Evolutionary conservation across 2,888 invertebrate species (phyloP).

Genomic region (Apodemia duryi): DNA sequence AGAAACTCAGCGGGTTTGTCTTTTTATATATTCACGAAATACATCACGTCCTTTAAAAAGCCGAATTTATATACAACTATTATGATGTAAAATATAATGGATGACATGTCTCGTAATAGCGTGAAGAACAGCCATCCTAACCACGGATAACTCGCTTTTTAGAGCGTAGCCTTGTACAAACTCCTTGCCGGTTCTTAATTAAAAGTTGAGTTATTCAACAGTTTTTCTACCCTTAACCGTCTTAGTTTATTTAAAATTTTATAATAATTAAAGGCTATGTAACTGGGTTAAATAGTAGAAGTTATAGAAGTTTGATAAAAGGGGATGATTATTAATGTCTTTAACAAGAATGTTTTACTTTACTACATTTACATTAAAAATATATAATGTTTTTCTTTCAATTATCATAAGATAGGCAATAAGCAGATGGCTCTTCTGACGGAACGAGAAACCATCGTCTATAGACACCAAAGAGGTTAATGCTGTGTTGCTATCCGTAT

Average conservation of each 20-base stretch:
- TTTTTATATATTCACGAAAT: no score
- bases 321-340: conserved; percentile 9
- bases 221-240: conserved; percentile 19
- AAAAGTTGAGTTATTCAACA: conserved; percentile 24
- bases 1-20: no score
- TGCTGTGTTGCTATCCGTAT: no score
- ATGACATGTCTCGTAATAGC: not conserved
- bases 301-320: conserved; percentile 9
- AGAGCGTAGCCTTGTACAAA: conserved; percentile 19
- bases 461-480: no score
- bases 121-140: not conserved
- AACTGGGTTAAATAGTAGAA: conserved; percentile 11
- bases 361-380: not conserved
- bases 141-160: conserved; percentile 26
- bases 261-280: conserved; percentile 19
- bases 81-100: no score
- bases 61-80: no score
- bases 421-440: no score
- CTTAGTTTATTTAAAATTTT: conserved; percentile 20
- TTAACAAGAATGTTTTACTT: not conserved
- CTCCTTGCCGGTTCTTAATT: conserved; percentile 23
- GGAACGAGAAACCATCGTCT: no score
- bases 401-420: no score
- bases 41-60: no score
- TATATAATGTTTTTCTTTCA: no score